These are phyloP conservation scores for Drosophila melanica DNA, from an alignment of 1,140 invertebrate genomes.

Conservation along the genomic window DNA sequence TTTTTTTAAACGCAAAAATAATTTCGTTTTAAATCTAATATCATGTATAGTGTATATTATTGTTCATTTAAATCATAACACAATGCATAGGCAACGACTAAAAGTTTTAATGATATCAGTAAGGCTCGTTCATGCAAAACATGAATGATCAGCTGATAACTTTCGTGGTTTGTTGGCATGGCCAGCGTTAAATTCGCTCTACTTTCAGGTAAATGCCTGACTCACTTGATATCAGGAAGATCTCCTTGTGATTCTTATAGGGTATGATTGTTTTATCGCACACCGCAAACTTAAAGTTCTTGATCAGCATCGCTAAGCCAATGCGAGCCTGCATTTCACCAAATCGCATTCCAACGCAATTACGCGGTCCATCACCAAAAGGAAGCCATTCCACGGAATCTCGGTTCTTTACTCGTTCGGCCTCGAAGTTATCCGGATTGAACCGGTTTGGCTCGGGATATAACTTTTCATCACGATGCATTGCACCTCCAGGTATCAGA, in stretches of 20 bases:
- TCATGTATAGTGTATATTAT: too few relatives aligned
- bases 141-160: not conserved
- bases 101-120: not conserved
- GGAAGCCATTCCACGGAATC: conserved; percentile 85
- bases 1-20: too few relatives aligned
- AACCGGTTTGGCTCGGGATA: conserved; percentile 88
- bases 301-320: conserved; percentile 84
- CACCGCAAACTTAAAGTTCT: conserved; percentile 71
- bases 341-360: conserved; percentile 86
- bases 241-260: conserved; percentile 47
- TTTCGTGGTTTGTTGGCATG: not conserved
- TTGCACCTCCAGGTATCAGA: conserved; percentile 58
- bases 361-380: conserved; percentile 85
- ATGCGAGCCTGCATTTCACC: conserved; percentile 87
- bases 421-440: conserved; percentile 88
- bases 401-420: conserved; percentile 85
- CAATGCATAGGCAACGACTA: not conserved
- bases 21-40: too few relatives aligned
- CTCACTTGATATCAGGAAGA: conserved; percentile 53
- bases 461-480: conserved; percentile 83
- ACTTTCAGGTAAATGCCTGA: conserved; percentile 64
- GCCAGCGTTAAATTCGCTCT: conserved; percentile 43
- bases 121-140: not conserved
- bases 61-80: too few relatives aligned
- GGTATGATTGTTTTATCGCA: conserved; percentile 75